These are phyloP conservation scores for Atta colombica DNA, from an alignment of 1,140 invertebrate genomes.

Conservation along the genomic window DNA sequence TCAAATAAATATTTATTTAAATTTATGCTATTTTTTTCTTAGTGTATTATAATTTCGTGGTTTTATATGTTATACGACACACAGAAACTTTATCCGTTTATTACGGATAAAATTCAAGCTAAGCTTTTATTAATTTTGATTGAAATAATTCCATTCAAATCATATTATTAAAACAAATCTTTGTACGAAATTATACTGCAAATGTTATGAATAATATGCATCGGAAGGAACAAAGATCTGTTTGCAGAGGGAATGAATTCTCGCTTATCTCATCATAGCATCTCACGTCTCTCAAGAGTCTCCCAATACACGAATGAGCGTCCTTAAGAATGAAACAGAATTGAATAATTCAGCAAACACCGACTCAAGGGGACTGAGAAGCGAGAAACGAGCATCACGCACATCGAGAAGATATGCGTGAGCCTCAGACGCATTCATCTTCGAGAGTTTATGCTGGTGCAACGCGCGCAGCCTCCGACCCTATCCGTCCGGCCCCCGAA, in stretches of 20 bases:
- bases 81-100: not conserved
- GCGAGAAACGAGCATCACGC: not conserved
- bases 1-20: no score
- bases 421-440: slow-evolving; percentile 62
- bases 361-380: slow-evolving; percentile 17
- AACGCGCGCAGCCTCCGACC: slow-evolving; percentile 50
- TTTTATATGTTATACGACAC: not conserved
- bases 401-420: slow-evolving; percentile 32
- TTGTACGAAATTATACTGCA: not conserved
- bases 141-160: not conserved
- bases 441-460: slow-evolving; percentile 26
- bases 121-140: no score
- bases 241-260: not conserved
- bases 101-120: not conserved
- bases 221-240: not conserved
- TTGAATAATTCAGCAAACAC: slow-evolving; percentile 69
- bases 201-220: not conserved
- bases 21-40: no score
- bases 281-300: not conserved
- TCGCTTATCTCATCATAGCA: slow-evolving; percentile 26
- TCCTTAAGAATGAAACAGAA: slow-evolving; percentile 25
- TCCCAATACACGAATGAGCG: slow-evolving; percentile 14
- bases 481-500: slow-evolving; percentile 6
- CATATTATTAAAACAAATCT: not conserved
- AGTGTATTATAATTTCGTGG: not conserved